These are phyloP conservation scores for Dinoponera quadriceps DNA, from an alignment of 1,140 invertebrate genomes.

Conservation along the genomic window DNA sequence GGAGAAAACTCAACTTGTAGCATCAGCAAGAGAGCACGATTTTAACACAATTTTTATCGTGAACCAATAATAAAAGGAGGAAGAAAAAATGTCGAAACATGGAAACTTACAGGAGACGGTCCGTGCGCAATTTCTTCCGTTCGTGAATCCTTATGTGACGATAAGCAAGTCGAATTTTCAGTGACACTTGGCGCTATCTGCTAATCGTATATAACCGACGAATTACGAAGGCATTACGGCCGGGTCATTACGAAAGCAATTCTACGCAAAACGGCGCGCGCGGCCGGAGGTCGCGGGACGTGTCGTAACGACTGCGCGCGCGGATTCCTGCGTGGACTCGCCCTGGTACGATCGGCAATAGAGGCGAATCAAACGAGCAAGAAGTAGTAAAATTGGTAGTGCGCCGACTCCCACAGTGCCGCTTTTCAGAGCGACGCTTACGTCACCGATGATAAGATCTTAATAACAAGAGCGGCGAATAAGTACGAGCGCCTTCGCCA, in stretches of 20 bases:
- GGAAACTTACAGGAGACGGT: too few relatives aligned
- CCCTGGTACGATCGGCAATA: conserved; percentile 4
- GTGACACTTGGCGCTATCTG: not conserved
- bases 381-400: conserved; percentile 59
- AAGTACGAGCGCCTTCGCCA: not conserved
- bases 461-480: conserved; percentile 60
- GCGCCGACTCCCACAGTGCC: conserved; percentile 36
- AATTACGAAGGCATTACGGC: conserved; percentile 38
- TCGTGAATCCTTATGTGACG: not conserved
- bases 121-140: not conserved
- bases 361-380: conserved; percentile 47
- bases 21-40: too few relatives aligned
- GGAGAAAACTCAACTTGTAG: too few relatives aligned
- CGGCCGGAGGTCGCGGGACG: conserved; percentile 32
- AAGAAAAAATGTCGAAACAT: too few relatives aligned
- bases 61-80: too few relatives aligned
- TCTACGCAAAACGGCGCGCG: conserved; percentile 44
- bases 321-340: conserved; percentile 51
- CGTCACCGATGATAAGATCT: conserved; percentile 70
- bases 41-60: too few relatives aligned
- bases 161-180: conserved; percentile 35
- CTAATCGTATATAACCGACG: conserved; percentile 1
- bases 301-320: conserved; percentile 37
- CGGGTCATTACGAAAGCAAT: conserved; percentile 41
- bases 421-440: conserved; percentile 48